phyloP scores from a whole-genome alignment of 1,140 invertebrate species.

The Drosophila ercepeae region DNA sequence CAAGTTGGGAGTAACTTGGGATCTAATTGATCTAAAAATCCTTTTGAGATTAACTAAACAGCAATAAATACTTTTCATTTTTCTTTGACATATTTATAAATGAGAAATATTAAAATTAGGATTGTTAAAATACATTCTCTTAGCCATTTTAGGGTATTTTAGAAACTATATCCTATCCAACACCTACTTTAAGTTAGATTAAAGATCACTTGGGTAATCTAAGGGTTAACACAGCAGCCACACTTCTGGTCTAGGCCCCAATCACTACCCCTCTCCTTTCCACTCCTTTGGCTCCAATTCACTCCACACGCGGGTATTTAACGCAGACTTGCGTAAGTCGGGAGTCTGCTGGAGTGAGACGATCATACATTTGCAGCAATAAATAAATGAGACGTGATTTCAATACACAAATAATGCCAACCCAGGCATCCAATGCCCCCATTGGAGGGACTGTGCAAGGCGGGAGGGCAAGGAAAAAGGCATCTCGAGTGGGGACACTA shows the following conservation, averaged over 20 bases:
- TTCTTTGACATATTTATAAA: too few species aligned
- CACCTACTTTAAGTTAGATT: neutral
- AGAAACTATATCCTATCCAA: neutral
- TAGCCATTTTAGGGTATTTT: too few species aligned
- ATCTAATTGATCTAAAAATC: neutral
- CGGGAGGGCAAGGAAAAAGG: too few species aligned
- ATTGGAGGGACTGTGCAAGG: too few species aligned
- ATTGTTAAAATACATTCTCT: too few species aligned
- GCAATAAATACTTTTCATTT: too few species aligned
- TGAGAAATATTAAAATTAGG: too few species aligned
- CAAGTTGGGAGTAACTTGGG: neutral
- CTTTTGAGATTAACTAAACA: neutral
- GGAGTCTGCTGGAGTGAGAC: slow-evolving; percentile 12
- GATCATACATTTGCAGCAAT: slow-evolving; percentile 73
- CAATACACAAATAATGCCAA: slow-evolving; percentile 81
- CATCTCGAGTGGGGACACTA: slow-evolving; percentile 33
- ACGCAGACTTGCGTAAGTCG: slow-evolving; percentile 67
- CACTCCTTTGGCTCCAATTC: neutral
- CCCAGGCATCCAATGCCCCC: slow-evolving; percentile 1
- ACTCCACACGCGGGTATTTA: slow-evolving; percentile 53
- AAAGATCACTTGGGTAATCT: neutral
- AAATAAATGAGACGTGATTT: slow-evolving; percentile 84
- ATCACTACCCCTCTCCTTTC: neutral
- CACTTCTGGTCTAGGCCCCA: slow-evolving; percentile 42
- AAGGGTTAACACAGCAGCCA: slow-evolving; percentile 43